Evolutionary conservation across 2,113 vertebrate genomes (phyloP).

Genomic region (Peromyscus polionotus): DNA sequence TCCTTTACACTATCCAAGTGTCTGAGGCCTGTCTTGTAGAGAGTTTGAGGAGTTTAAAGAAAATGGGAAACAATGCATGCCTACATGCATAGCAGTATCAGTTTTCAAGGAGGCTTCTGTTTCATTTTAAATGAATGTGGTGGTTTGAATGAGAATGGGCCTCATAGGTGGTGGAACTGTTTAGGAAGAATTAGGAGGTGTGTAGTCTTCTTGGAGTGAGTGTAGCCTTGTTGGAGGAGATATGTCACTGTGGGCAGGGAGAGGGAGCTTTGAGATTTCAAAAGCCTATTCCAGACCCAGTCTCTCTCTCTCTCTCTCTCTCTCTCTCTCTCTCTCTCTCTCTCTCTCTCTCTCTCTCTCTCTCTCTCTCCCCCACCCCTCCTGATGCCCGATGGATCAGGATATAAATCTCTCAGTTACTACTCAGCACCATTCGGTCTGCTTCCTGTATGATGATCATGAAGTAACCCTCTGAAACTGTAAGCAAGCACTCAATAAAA

Average conservation of each 20-base stretch:
- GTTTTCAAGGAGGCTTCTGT: constrained; percentile 4
- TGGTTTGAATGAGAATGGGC: neutral
- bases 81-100: neutral
- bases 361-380: neutral
- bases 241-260: neutral
- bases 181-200: neutral
- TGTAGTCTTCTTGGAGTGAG: neutral
- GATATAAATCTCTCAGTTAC: neutral
- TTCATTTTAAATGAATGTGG: neutral
- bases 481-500: neutral
- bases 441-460: neutral
- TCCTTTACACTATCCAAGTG: neutral
- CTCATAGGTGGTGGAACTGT: neutral
- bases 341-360: neutral
- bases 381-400: neutral
- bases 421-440: neutral
- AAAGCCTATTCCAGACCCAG: neutral
- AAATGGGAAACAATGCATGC: neutral
- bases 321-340: neutral
- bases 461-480: neutral
- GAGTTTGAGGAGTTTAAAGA: constrained; percentile 14
- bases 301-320: neutral
- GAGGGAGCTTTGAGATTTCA: neutral
- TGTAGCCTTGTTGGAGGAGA: neutral
- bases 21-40: neutral